Base-by-base conservation (phyloP, 2,797 vertebrate species). In the Linurgus olivaceus region DNA sequence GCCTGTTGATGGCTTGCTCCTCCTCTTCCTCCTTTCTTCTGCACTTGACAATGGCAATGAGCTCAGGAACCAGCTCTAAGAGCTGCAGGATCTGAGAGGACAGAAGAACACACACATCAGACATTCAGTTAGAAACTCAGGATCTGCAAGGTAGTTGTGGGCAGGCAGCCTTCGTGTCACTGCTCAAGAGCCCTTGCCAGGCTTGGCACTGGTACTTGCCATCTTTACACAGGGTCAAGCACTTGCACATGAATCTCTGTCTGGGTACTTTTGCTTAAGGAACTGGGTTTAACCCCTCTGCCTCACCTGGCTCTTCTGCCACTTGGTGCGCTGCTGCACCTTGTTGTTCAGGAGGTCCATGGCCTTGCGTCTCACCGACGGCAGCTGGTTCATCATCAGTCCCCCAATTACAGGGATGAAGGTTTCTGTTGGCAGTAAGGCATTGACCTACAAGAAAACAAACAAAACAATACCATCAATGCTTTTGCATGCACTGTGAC, bases 291-390 rank as follows among this genome's bases (percentile, higher is more conserved):
- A 73, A 68, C 6, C 29, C 20, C 26, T 44, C 25, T 1, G 21
- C 61, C 97, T 97, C 78, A 99, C 99, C 96, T 98, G 98, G 17
- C 97, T 96, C 61, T 97, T 97, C 55, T 98, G 97, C 99, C 99
- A 99, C 44, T 80, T 96, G 0, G 96, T 97, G 29, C 95, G 97
- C 54, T 99, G 99, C 94, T 99, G 99, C 71, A 99, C 97, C 67
- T 99, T 99, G 95, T 99, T 99, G 97, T 99, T 99, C 71, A 99
- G 96, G 86, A 99, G 98, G 96, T 99, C 99, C 98, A 99, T 98
- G 2, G 99, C 99, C 94, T 99, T 99, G 47, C 99, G 98, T 63
- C 99, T 98, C 52, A 99, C 99, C 0, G 99, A 99, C 0, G 99
- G 95, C 87, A 99, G 97, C 71, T 97, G 95, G 48, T 99, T 99